Percentiles rank a stretch among this genome's conserved stretches.
Conservation (phyloP, 2,797 vertebrate genomes). For the Pseudomugil tenellus region DNA sequence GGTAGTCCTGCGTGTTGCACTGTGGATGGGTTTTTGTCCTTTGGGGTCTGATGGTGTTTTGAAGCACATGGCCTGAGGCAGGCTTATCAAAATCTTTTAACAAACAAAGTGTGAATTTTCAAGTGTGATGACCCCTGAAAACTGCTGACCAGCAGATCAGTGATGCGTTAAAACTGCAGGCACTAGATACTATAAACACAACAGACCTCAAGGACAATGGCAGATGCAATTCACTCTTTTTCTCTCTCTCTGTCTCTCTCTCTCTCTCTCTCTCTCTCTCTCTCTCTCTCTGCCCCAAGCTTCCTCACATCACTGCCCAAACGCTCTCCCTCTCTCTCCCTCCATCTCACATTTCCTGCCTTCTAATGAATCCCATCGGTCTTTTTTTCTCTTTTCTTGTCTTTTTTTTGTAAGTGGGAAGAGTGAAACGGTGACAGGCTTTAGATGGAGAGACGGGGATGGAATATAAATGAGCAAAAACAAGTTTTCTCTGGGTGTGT, state of each 20-base stretch:
- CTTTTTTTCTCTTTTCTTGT: slow-evolving; percentile 23
- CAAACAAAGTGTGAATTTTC: slow-evolving; percentile 54
- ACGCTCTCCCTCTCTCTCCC: neutral
- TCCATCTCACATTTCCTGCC: slow-evolving; percentile 23
- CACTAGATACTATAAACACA: slow-evolving; percentile 56
- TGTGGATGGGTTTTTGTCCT: slow-evolving; percentile 18
- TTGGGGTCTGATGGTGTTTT: slow-evolving; percentile 8
- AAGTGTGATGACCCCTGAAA: slow-evolving; percentile 62
- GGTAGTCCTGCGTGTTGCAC: slow-evolving; percentile 21
- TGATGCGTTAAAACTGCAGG: slow-evolving; percentile 62
- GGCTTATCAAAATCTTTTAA: slow-evolving; percentile 54
- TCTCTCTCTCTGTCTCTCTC: slow-evolving; percentile 33
- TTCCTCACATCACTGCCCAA: slow-evolving; percentile 52
- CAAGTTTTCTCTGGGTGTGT: slow-evolving; percentile 22
- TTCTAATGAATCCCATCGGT: slow-evolving; percentile 56
- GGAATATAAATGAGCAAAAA: slow-evolving; percentile 52
- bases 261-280: slow-evolving; percentile 1
- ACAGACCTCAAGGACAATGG: slow-evolving; percentile 64
- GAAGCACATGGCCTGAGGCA: slow-evolving; percentile 12
- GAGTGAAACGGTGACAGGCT: slow-evolving; percentile 34
- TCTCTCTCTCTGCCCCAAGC: slow-evolving; percentile 25
- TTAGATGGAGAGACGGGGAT: slow-evolving; percentile 34
- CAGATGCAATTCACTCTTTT: slow-evolving; percentile 19
- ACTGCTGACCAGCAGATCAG: slow-evolving; percentile 60
- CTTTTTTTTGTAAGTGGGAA: slow-evolving; percentile 19